phyloP scores from a whole-genome alignment of 1,140 invertebrate genomes.

The Zaprionus ornatus region DNA sequence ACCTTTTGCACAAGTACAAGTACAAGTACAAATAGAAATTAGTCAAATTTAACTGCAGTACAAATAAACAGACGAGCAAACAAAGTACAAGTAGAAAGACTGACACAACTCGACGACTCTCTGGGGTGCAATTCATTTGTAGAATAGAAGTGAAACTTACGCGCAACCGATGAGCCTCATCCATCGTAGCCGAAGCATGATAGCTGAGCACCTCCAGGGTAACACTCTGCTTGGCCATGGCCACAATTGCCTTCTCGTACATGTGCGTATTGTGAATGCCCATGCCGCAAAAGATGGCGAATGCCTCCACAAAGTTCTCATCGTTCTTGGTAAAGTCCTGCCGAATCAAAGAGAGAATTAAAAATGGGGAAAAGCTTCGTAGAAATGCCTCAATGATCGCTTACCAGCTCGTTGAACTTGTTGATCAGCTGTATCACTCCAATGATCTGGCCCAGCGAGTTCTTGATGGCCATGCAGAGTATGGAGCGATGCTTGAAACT shows the following conservation, averaged over 20 bases:
- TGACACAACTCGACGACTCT: constrained; percentile 20
- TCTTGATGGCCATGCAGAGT: constrained; percentile 96
- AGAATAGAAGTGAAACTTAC: constrained; percentile 86
- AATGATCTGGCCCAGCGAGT: constrained; percentile 94
- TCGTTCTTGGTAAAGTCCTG: constrained; percentile 93
- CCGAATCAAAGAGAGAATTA: background rate
- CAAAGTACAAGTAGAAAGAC: background rate
- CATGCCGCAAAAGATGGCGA: constrained; percentile 99
- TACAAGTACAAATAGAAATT: constrained; percentile 60
- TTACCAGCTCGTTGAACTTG: constrained; percentile 93
- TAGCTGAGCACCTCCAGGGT: constrained; percentile 98
- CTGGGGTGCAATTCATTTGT: constrained; percentile 42
- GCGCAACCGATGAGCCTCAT: constrained; percentile 92
- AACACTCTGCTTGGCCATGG: constrained; percentile 97
- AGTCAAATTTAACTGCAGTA: constrained; percentile 60
- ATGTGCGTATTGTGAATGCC: constrained; percentile 98
- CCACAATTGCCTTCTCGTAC: constrained; percentile 96
- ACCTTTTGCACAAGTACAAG: constrained; percentile 44
- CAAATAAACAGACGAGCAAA: background rate
- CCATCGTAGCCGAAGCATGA: constrained; percentile 95
- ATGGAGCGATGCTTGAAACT: constrained; percentile 93
- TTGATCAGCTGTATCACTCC: constrained; percentile 96
- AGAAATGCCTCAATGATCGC: background rate
- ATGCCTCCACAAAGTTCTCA: constrained; percentile 97
- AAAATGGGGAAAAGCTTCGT: too few relatives aligned